Conservation (phyloP, 2,888 invertebrate species). For the Volucella inanis region DNA sequence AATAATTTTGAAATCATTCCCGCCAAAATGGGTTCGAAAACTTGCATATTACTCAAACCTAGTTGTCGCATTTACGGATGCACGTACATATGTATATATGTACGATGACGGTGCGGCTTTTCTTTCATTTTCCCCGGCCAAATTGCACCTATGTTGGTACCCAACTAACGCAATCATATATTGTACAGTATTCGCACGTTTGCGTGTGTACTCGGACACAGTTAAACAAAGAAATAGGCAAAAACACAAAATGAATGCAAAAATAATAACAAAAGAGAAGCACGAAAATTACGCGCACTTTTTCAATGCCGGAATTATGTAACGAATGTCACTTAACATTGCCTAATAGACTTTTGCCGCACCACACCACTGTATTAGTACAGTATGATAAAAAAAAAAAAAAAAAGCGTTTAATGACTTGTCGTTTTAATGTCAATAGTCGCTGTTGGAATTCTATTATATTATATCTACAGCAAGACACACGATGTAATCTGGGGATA, state of each 20-base stretch:
- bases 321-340: slow-evolving; percentile 28
- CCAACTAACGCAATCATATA: slow-evolving; percentile 12
- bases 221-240: slow-evolving; percentile 14
- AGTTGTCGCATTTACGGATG: no score
- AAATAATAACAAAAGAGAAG: slow-evolving; percentile 25
- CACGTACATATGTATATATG: no score
- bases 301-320: slow-evolving; percentile 30
- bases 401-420: background rate
- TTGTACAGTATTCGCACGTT: slow-evolving; percentile 7
- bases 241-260: slow-evolving; percentile 21
- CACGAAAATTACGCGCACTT: slow-evolving; percentile 7
- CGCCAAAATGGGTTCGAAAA: slow-evolving; percentile 1
- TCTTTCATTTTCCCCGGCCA: background rate
- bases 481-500: background rate
- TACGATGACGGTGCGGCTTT: no score
- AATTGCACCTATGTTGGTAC: background rate
- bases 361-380: slow-evolving; percentile 5
- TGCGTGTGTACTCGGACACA: slow-evolving; percentile 7
- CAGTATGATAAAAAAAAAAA: no score
- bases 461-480: slow-evolving; percentile 1
- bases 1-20: slow-evolving; percentile 7
- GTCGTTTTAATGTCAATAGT: background rate
- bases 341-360: slow-evolving; percentile 39
- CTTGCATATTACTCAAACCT: slow-evolving; percentile 11
- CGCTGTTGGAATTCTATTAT: no score